Evolutionary conservation across 1,140 invertebrate species (phyloP).

Genomic region (Calephelis nemesis): DNA sequence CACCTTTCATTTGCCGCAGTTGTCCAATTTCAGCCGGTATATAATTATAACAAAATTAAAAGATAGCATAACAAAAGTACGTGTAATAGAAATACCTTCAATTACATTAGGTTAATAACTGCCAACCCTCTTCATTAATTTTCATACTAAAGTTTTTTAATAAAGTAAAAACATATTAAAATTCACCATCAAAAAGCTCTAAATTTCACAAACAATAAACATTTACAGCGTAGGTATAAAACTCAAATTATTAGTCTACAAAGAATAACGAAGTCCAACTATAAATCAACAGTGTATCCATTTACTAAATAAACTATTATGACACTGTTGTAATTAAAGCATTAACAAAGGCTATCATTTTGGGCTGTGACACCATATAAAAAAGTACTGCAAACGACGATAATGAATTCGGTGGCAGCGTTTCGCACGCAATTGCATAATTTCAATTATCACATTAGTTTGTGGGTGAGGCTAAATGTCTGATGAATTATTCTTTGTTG

Average conservation of each 20-base stretch:
- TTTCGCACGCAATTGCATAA: slow-evolving; percentile 77
- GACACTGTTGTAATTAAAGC: slow-evolving; percentile 61
- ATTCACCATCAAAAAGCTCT: slow-evolving; percentile 8
- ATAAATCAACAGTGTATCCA: slow-evolving; percentile 31
- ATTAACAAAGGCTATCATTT: slow-evolving; percentile 56
- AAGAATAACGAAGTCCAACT: slow-evolving; percentile 19
- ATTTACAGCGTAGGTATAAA: slow-evolving; percentile 1
- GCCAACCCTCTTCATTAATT: too few relatives aligned
- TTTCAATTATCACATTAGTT: slow-evolving; percentile 77
- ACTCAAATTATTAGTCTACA: slow-evolving; percentile 20
- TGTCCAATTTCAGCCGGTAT: too few relatives aligned
- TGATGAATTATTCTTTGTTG: slow-evolving; percentile 39
- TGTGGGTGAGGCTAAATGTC: slow-evolving; percentile 41
- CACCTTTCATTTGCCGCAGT: too few relatives aligned
- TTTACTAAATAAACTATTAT: slow-evolving; percentile 51
- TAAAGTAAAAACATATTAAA: background rate
- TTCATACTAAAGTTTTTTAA: background rate
- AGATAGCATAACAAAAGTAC: background rate
- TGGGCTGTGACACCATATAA: slow-evolving; percentile 42
- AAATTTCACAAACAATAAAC: slow-evolving; percentile 4
- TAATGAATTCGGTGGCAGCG: slow-evolving; percentile 70
- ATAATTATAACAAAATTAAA: too few relatives aligned
- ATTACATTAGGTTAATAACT: too few relatives aligned
- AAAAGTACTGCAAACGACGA: slow-evolving; percentile 48
- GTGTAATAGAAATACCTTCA: background rate